Evolutionary conservation across 2,888 invertebrate genomes (phyloP), one percentile per base, ranked within the genome.

Genomic region (Calameuta filiformis): DNA sequence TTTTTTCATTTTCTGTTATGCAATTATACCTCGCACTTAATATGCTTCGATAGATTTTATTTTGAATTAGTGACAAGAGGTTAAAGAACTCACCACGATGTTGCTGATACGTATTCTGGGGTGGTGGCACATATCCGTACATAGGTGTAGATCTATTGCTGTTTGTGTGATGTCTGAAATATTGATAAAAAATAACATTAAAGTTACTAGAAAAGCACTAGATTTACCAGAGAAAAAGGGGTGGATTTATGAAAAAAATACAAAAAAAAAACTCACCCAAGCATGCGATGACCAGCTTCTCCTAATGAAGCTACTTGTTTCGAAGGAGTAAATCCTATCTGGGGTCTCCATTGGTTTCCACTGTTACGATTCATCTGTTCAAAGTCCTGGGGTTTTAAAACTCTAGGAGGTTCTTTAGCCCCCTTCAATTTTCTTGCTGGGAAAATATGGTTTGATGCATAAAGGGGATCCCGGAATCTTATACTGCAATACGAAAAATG

Each of bases 361-460:
- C 79, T 87, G 30, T 85, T 84, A 34, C 86, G 89, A 89, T 95
- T 95, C 89, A 95, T 93, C 86, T 94, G 94, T 83, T 94, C 93
- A 80, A 96, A 93, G 90, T 96, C 95, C 68, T 95, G 95, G 0
- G 97, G 96, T 89, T 97, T 97, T 77, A 98, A 92, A 12, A 97
- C 96, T 81, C 94, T 92, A 0, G 94, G 94, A 2, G 98, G 97
- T 84, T 96, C 95, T 78, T 93, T 93, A 31, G 94, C 96, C 3
- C 94, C 94, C 79, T 94, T 92, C 68, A 96, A 93, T 77, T 95
- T 92, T 33, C 92, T 93, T 69, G 98, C 95, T n/a, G 95, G 95
- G 92, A 97, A 98, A 71, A 97, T 93, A 91, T 94, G 96, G 86
- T 94, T 95, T 4, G 93, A 93, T 0, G 94, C 92, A 92, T 95